Base-by-base conservation (phyloP, 1,140 invertebrate genomes). In the Neotoxoptera formosana region DNA sequence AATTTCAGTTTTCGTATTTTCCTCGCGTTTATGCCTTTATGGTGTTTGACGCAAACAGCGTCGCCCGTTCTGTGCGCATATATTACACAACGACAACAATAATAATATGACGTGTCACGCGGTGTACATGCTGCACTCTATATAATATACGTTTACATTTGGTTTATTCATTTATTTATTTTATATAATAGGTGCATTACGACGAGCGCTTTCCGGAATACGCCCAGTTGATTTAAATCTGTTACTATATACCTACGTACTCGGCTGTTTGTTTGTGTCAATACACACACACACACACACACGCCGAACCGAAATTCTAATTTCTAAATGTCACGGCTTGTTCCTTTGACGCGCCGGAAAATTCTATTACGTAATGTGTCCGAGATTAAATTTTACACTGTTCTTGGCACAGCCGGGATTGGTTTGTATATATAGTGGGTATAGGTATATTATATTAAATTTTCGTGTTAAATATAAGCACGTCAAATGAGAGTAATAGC, bases 1-100 rank as follows among this genome's bases (percentile, higher is more conserved):
- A 84, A 84, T 84, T 23, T 84, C 83, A 41, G 34, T 84, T 84
- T 41, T 84, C 23, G 36, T 84, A 84, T 84, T 84, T 84, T 84
- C 41, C n/a, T n/a, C n/a, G n/a, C 23, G 41, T 84, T 84, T 84
- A 84, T 20, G n/a, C 30, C 60, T 76, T n/a, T 34, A 76, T 76
- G 41, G 41, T 41, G 14, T 84, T 41, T 41, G 83, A 84, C 36
- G 83, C 36, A 25, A 84, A 84, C 41, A 83, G 83, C 23, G 83
- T 36, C 36, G 83, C 83, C 36, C 41, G 9, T 45, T 45, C 36
- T 25, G 34, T 84, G 9, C 9, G 9, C 9, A 41, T 25, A 36
- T 41, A 41, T 41, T 41, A 41, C 4, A 51, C 17, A 23, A 21
- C 20, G 41, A 34, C 41, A 21, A 41, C 30, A 76, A 17, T 76